Percentiles rank a stretch among this genome's conserved stretches.
phyloP scores from a whole-genome alignment of 1,140 invertebrate genomes.

The Caenorhabditis inopinata region DNA sequence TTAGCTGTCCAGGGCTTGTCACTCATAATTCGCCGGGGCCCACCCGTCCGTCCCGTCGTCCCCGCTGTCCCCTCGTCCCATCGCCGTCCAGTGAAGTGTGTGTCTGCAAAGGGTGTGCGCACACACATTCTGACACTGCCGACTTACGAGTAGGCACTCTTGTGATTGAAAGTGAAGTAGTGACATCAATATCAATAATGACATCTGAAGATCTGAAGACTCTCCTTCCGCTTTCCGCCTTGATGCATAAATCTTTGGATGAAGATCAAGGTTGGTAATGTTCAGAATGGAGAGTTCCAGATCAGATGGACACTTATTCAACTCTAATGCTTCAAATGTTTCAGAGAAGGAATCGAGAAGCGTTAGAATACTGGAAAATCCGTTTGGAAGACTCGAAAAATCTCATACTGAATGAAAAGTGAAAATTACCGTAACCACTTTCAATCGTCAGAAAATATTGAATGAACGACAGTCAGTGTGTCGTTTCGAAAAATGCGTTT shows the following conservation, averaged over 20 bases:
- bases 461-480: no score
- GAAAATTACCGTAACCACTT: no score
- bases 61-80: not conserved
- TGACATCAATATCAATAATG: not conserved
- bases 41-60: constrained; percentile 21
- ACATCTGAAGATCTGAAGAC: not conserved
- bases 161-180: not conserved
- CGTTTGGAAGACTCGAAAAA: no score
- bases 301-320: no score
- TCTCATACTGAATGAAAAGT: no score
- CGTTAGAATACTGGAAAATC: no score
- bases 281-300: no score
- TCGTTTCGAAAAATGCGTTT: no score
- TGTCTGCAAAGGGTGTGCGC: not conserved
- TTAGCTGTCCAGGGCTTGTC: constrained; percentile 23
- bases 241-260: not conserved
- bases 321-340: no score
- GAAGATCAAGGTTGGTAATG: no score
- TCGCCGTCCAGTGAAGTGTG: constrained; percentile 14
- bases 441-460: no score
- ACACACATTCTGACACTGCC: constrained; percentile 12
- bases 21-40: constrained; percentile 31
- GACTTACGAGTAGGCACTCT: not conserved
- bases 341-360: no score
- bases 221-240: not conserved